phyloP scores from a whole-genome alignment of 2,113 vertebrate genomes.

The Promerops cafer region DNA sequence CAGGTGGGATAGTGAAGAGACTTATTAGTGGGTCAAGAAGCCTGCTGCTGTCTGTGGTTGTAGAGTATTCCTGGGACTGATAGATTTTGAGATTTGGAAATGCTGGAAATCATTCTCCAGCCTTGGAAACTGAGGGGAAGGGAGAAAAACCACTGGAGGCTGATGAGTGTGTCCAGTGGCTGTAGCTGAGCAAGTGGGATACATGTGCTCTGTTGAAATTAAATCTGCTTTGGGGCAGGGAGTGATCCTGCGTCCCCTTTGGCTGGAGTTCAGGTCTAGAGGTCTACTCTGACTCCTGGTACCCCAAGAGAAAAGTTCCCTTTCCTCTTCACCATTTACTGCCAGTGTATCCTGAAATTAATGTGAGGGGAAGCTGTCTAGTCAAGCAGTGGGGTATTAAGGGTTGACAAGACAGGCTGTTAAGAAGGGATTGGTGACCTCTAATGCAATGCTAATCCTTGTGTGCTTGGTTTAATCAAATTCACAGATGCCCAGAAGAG shows the following conservation, averaged over 20 bases:
- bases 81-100: not conserved
- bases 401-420: not conserved
- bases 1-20: not conserved
- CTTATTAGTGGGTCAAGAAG: not conserved
- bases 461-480: not conserved
- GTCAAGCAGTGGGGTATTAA: not conserved
- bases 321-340: not conserved
- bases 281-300: not conserved
- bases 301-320: not conserved
- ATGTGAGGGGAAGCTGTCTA: not conserved
- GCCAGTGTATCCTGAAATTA: not conserved
- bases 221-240: not conserved
- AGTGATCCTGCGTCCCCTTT: not conserved
- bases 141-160: not conserved
- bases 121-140: not conserved
- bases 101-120: not conserved
- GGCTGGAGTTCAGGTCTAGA: not conserved
- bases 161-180: not conserved
- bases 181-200: not conserved
- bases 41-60: not conserved
- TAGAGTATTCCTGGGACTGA: not conserved
- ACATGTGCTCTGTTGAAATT: not conserved
- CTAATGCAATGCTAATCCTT: not conserved
- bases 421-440: not conserved
- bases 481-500: slow-evolving; percentile 92